Percentiles rank a stretch among this genome's conserved stretches.
These are phyloP conservation scores for Ceratosolen fusciceps DNA, from an alignment of 1,140 invertebrate species.

Conservation along the genomic window DNA sequence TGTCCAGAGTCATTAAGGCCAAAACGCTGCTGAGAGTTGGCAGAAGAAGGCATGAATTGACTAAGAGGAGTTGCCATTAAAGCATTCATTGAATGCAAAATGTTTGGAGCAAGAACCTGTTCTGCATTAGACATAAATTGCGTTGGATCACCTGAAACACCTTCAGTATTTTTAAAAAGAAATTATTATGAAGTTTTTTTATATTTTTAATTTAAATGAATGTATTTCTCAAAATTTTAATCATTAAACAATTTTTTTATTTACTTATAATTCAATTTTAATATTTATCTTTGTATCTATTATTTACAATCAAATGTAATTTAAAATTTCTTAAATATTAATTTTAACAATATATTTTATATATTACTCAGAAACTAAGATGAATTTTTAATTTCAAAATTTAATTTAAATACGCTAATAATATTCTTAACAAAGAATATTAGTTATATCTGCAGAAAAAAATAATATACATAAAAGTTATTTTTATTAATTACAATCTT, in stretches of 20 bases:
- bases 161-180: constrained; percentile 20
- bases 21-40: constrained; percentile 32
- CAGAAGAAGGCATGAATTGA: constrained; percentile 43
- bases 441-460: too few relatives aligned
- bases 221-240: too few relatives aligned
- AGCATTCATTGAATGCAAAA: constrained; percentile 45
- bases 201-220: too few relatives aligned
- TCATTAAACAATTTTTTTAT: too few relatives aligned
- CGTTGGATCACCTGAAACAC: constrained; percentile 39
- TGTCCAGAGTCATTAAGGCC: constrained; percentile 27
- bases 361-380: not conserved
- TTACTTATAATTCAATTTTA: not conserved
- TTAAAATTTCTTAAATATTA: too few relatives aligned
- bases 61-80: constrained; percentile 33
- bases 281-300: too few relatives aligned
- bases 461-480: not conserved
- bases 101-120: constrained; percentile 27
- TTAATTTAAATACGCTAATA: not conserved
- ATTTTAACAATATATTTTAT: not conserved
- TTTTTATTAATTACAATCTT: not conserved
- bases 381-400: not conserved
- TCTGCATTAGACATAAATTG: constrained; percentile 40
- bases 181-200: not conserved
- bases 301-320: too few relatives aligned
- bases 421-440: not conserved